These are phyloP conservation scores for Menidia beryllina DNA, from an alignment of 2,113 vertebrate genomes.

Conservation along the genomic window DNA sequence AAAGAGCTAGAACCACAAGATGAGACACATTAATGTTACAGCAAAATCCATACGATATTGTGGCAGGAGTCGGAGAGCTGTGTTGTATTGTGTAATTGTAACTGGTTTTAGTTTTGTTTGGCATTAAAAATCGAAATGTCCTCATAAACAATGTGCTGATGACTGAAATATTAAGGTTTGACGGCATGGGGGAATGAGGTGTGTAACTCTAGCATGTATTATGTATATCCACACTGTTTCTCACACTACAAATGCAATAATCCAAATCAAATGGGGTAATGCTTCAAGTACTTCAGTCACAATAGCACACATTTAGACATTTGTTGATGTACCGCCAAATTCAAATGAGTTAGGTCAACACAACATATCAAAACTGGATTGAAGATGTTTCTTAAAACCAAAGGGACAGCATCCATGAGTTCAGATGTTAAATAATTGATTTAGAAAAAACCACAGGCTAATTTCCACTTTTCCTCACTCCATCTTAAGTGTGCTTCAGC, in stretches of 20 bases:
- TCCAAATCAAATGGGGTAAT: too few species aligned
- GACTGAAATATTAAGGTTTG: background rate
- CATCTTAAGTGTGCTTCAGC: background rate
- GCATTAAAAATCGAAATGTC: background rate
- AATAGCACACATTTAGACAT: too few species aligned
- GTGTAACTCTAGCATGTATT: background rate
- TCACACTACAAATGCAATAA: background rate
- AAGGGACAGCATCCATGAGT: too few species aligned
- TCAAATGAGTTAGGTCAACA: too few species aligned
- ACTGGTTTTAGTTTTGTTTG: conserved; percentile 2
- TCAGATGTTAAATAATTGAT: too few species aligned
- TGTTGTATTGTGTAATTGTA: background rate
- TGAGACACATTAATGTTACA: background rate
- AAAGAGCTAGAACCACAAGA: background rate
- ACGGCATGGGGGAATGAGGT: background rate
- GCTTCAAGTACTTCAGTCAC: too few species aligned
- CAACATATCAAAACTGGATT: too few species aligned
- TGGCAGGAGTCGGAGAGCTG: background rate
- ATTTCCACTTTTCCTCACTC: too few species aligned
- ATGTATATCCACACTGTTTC: background rate
- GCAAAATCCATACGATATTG: background rate
- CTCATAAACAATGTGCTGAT: background rate
- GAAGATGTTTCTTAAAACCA: too few species aligned
- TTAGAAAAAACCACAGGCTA: background rate
- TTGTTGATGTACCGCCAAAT: too few species aligned